Evolutionary conservation across 1,140 invertebrate species (phyloP).

Genomic region (Diuraphis noxia): DNA sequence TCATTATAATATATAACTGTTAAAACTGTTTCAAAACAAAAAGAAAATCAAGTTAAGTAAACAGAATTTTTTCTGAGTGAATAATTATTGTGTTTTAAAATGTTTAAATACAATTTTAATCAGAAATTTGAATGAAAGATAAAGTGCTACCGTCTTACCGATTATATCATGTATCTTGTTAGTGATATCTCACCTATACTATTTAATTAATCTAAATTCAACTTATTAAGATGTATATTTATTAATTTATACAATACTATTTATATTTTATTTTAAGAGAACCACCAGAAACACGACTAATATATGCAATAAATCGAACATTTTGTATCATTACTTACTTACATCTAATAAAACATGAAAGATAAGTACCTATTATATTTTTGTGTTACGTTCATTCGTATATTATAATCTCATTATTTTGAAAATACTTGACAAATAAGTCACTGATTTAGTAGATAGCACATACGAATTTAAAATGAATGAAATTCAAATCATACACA

Average conservation of each 20-base stretch:
- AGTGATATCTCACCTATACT: not conserved
- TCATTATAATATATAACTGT: not conserved
- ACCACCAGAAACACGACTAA: not conserved
- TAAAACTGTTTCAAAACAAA: not conserved
- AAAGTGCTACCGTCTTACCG: not conserved
- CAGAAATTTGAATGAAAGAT: not conserved
- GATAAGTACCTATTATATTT: not conserved
- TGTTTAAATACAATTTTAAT: not conserved
- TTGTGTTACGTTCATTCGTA: not conserved
- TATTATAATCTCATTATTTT: not conserved
- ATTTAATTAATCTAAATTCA: not conserved
- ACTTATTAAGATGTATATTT: not conserved
- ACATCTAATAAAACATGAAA: not conserved
- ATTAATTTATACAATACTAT: too few relatives aligned
- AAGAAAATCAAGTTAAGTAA: not conserved
- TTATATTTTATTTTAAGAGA: not conserved
- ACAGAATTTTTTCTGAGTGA: not conserved
- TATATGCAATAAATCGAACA: too few relatives aligned
- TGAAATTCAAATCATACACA: not conserved
- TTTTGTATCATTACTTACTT: not conserved
- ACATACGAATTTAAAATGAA: not conserved
- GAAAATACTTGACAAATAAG: not conserved
- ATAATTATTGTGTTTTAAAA: not conserved
- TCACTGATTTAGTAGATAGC: not conserved
- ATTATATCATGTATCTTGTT: not conserved